Base-by-base conservation (phyloP, 2,797 vertebrate genomes). In the Gymnodraco acuticeps region DNA sequence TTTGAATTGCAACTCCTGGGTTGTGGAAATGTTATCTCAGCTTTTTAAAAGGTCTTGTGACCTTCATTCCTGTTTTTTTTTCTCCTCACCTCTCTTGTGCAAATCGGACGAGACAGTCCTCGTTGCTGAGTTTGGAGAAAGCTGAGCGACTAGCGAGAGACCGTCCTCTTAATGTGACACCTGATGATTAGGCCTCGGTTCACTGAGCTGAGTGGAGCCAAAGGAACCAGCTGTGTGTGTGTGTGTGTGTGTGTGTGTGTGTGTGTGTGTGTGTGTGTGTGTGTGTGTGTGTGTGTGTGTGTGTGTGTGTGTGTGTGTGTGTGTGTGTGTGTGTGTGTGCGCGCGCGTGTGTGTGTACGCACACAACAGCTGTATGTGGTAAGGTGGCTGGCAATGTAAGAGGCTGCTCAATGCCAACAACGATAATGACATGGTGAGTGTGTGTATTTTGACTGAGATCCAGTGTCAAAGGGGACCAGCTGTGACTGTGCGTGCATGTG, bases 81-180 rank as follows among this genome's bases (percentile, higher is more conserved):
- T 9, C 27, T 27, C 4, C 27, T 27, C 42, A 4, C 17, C 13
- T 20, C 59, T 55, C 42, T 17, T 55, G 31, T 64, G 45, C 62
- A 77, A 87, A 81, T 80, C 60, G 69, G 64, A 82, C 27, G 4
- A 70, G 82, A 87, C 82, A 82, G 78, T 75, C 53, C 55, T 38
- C 31, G 58, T 73, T 84, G 88, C 88, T 86, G 84, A 88, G 84
- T 70, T 84, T 55, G 75, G 82, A 81, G 77, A 88, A 88, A 85
- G 67, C 64, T 55, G 61, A 70, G 81, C 9, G 41, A 78, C 80
- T 66, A 74, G 74, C 6, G 17, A 64, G 78, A 80, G 75, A 81
- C 73, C 52, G 81, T 89, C 78, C 85, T 87, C 77, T 75, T 87
- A 82, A 89, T 84, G 89, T 89, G 92, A 90, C 91, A 92, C 89